Base-by-base conservation (phyloP, 2,888 invertebrate genomes). In the Parnassius glacialis region DNA sequence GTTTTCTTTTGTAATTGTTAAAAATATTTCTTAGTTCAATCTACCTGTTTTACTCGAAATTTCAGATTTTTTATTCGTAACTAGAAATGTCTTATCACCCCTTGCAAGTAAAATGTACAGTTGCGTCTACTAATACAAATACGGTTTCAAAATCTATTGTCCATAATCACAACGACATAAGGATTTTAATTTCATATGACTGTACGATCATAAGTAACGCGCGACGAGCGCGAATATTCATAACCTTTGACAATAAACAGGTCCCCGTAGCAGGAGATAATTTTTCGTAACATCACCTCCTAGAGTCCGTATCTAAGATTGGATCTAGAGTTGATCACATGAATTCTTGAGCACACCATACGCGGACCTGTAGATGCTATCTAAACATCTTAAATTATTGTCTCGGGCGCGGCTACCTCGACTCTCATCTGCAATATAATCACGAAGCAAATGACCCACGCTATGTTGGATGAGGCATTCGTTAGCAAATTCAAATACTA, bases 371-470 rank as follows among this genome's bases (percentile, higher is more conserved):
- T 90, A 89, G 90, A 90, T 90, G 74, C 71, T 89, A 90, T 90
- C 90, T 84, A 80, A 84, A 87, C 87, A 86, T 87, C 87, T 90
- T 90, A 90, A 90, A 87, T 90, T 90, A 90, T 90, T 87, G 85
- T 87, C 87, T 78, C 74, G 80, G 74, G 78, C 73, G 74, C 75
- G 70, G 84, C 86, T 86, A 84, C 86, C 76, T 79, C 76, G 76
- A 70, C 79, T 78, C 82, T 83, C 86, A 80, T 83, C 84, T 81
- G 82, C 76, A 75, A 75, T 80, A 79, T 83, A 84, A 82, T 79
- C 81, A 71, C 70, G 77, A 72, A 77, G 75, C 70, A 78, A 80
- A 77, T 76, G 71, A 72, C 69, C 62, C 44, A 16, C 68, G 65
- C 71, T 67, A 62, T 66, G 59, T 72, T 80, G 81, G 85, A 85